Conservation (phyloP, 2,113 vertebrate genomes). For the Pelusios castaneus region DNA sequence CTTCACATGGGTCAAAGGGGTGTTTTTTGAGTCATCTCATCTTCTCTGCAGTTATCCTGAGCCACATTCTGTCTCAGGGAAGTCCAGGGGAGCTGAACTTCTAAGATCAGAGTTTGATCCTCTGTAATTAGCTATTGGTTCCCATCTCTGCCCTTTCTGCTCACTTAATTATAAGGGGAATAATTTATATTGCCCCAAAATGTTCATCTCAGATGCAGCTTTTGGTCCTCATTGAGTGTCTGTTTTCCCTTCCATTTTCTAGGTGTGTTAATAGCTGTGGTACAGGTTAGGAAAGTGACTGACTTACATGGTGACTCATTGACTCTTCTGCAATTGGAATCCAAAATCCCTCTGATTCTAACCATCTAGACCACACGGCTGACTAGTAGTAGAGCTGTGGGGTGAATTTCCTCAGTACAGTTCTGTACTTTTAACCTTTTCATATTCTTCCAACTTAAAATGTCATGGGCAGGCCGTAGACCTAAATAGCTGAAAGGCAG, state of each 20-base stretch:
- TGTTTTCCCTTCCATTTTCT: not conserved
- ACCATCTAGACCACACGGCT: not conserved
- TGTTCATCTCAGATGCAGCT: not conserved
- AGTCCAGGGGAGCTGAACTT: too few relatives aligned
- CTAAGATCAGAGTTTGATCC: too few relatives aligned
- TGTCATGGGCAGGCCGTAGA: too few relatives aligned
- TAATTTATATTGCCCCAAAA: too few relatives aligned
- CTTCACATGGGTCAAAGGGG: too few relatives aligned
- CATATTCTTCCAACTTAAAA: conserved; percentile 40
- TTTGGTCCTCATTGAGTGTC: rapidly evolving
- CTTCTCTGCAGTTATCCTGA: too few relatives aligned
- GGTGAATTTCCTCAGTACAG: conserved; percentile 21
- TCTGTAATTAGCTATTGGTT: too few relatives aligned
- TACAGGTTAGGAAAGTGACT: not conserved
- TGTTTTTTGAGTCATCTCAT: too few relatives aligned
- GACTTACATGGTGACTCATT: not conserved
- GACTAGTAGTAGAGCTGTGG: conserved; percentile 11
- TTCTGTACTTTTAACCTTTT: conserved; percentile 63
- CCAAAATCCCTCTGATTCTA: conserved; percentile 19
- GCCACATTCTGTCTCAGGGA: too few relatives aligned
- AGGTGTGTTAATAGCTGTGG: not conserved
- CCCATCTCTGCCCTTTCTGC: too few relatives aligned
- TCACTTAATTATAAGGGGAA: too few relatives aligned
- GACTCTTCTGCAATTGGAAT: conserved; percentile 15
- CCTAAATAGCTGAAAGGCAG: conserved; percentile 46